Conservation (phyloP, 2,888 invertebrate species). For the Drosophila incognita region DNA sequence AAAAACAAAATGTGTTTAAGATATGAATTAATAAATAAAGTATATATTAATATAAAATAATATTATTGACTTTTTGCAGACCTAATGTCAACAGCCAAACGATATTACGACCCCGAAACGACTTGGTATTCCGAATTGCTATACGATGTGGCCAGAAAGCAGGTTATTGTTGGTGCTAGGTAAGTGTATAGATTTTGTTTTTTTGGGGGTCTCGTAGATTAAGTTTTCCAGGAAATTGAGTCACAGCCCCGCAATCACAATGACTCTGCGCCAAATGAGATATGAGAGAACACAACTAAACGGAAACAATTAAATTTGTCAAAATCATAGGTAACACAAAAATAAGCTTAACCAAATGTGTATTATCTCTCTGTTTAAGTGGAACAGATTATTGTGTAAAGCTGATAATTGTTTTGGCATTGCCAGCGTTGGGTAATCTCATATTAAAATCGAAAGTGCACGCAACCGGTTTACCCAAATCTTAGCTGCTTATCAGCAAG, state of each 20-base stretch:
- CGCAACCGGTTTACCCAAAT: constrained; percentile 35
- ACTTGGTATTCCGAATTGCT: constrained; percentile 93
- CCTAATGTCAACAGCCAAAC: constrained; percentile 88
- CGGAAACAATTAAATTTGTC: constrained; percentile 28
- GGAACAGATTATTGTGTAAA: constrained; percentile 45
- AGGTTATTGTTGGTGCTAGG: constrained; percentile 95
- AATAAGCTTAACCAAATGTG: not conserved
- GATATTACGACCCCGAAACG: constrained; percentile 90
- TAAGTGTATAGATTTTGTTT: constrained; percentile 85
- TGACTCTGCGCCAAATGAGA: constrained; percentile 38
- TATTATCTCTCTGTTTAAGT: constrained; percentile 5
- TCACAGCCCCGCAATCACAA: constrained; percentile 31
- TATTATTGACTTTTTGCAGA: constrained; percentile 85
- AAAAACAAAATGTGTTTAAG: not conserved
- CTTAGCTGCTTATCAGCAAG: constrained; percentile 35
- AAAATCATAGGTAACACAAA: constrained; percentile 6
- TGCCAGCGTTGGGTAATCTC: constrained; percentile 11
- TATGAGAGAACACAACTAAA: constrained; percentile 16
- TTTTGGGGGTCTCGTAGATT: constrained; percentile 11
- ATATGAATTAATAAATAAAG: not conserved
- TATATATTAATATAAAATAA: not conserved
- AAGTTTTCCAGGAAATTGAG: constrained; percentile 39
- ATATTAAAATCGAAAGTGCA: constrained; percentile 60
- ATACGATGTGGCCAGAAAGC: constrained; percentile 94
- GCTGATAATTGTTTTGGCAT: constrained; percentile 42